Evolutionary conservation across 1,140 invertebrate species (phyloP).

Genomic region (Camponotus vicinus): DNA sequence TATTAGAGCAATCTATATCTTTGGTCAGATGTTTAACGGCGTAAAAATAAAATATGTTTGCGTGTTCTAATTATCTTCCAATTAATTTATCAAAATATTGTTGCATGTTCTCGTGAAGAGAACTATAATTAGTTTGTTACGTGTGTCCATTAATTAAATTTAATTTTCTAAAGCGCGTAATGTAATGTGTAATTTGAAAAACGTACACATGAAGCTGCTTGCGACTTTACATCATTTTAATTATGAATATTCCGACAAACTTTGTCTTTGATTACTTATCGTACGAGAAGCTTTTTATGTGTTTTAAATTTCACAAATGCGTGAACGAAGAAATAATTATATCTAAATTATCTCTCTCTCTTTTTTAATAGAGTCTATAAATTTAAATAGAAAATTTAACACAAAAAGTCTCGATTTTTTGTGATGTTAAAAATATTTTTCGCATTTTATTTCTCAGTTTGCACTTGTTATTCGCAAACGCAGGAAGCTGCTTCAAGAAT

Average conservation of each 20-base stretch:
- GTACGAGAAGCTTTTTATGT: not conserved
- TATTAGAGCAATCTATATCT: not conserved
- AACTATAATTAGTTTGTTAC: conserved; percentile 14
- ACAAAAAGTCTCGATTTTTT: not conserved
- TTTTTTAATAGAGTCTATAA: not conserved
- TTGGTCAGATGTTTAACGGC: not conserved
- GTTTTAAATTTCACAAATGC: not conserved
- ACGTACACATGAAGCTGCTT: not conserved
- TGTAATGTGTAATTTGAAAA: conserved; percentile 19
- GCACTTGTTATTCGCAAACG: not conserved
- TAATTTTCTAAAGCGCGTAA: not conserved
- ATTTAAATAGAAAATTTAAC: not conserved
- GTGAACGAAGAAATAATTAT: not conserved
- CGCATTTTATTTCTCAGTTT: not conserved
- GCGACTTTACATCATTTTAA: not conserved
- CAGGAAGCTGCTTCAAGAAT: not conserved
- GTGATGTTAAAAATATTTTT: not conserved
- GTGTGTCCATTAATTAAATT: conserved; percentile 29
- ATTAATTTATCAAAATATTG: not conserved
- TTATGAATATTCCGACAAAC: not conserved
- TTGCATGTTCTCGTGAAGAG: not conserved
- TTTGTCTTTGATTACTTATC: not conserved
- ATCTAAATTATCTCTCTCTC: not conserved
- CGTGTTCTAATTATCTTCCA: not conserved
- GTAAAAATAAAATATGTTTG: not conserved